phyloP scores from a whole-genome alignment of 2,888 invertebrate species.

The Drosophila histrio region DNA sequence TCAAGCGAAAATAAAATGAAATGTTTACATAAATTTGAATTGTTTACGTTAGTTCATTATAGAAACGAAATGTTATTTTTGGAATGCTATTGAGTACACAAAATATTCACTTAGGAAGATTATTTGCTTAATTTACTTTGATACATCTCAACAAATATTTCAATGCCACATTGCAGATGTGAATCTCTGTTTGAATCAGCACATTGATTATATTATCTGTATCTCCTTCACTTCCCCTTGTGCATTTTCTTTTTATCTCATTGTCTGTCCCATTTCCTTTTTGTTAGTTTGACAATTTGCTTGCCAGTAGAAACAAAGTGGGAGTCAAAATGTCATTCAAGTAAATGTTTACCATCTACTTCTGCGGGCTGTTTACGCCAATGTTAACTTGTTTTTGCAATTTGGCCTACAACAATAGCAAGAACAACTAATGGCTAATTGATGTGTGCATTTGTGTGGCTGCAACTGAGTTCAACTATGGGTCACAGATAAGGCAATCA shows the following conservation, averaged over 20 bases:
- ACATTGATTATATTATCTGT: constrained; percentile 8
- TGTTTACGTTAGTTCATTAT: neutral
- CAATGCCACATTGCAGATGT: neutral
- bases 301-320: constrained; percentile 22
- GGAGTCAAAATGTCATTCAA: constrained; percentile 19
- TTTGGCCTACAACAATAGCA: neutral
- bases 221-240: neutral
- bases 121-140: constrained; percentile 24
- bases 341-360: constrained; percentile 32
- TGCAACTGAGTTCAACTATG: neutral
- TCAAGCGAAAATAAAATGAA: neutral
- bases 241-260: neutral
- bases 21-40: neutral
- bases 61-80: neutral
- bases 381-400: constrained; percentile 21
- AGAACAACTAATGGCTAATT: constrained; percentile 22
- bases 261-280: neutral
- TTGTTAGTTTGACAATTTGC: constrained; percentile 44
- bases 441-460: constrained; percentile 26
- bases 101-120: neutral
- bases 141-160: neutral
- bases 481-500: neutral
- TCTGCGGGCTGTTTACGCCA: constrained; percentile 43
- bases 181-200: constrained; percentile 3
- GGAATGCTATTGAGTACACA: constrained; percentile 10